Evolutionary conservation across 23 tunicate genomes (phyloP).

Genomic region (Oikopleura vanhoeffeni): DNA sequence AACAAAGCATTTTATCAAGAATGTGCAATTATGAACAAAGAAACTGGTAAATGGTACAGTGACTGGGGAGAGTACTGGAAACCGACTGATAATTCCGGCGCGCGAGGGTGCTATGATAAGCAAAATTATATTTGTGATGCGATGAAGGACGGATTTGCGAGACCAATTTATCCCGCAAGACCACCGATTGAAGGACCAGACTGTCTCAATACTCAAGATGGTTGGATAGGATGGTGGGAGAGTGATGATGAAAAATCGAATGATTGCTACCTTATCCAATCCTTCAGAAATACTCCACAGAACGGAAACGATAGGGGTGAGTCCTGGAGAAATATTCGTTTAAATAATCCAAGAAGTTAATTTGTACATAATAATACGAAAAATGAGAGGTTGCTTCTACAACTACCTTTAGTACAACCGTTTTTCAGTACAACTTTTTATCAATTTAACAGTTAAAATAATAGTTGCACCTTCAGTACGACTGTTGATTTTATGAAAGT

Average conservation of each 20-base stretch:
- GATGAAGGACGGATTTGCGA: neutral
- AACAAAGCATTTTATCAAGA: neutral
- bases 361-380: too few species aligned
- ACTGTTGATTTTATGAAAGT: too few species aligned
- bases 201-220: neutral
- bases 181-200: neutral
- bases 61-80: slow-evolving; percentile 14
- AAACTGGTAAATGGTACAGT: neutral
- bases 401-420: too few species aligned
- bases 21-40: neutral
- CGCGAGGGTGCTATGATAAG: slow-evolving; percentile 9
- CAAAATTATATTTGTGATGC: neutral
- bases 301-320: neutral
- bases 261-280: neutral
- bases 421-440: too few species aligned
- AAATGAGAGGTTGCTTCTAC: too few species aligned
- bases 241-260: neutral
- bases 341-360: too few species aligned
- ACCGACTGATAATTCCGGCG: slow-evolving; percentile 14
- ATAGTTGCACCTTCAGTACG: too few species aligned
- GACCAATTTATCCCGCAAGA: neutral
- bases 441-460: too few species aligned
- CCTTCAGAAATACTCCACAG: neutral
- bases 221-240: neutral
- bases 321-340: too few species aligned